These are phyloP conservation scores for Pterostichus niger DNA, from an alignment of 2,888 invertebrate genomes.

Conservation along the genomic window DNA sequence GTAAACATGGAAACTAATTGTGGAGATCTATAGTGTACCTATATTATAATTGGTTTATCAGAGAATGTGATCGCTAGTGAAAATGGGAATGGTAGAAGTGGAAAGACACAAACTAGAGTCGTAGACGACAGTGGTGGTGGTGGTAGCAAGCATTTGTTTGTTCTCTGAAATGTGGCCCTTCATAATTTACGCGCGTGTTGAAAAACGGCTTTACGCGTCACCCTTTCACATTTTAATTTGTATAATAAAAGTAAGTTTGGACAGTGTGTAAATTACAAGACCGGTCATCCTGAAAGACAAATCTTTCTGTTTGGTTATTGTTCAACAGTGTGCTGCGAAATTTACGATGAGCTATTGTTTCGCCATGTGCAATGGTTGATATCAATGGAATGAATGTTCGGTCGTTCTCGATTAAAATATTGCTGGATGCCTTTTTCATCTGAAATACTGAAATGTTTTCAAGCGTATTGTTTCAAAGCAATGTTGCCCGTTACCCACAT, in stretches of 20 bases:
- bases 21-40: no score
- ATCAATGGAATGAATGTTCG: conserved; percentile 42
- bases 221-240: conserved; percentile 61
- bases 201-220: conserved; percentile 55
- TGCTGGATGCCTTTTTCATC: conserved; percentile 14
- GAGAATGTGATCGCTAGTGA: no score
- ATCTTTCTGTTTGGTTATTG: conserved; percentile 61
- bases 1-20: no score
- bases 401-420: conserved; percentile 38
- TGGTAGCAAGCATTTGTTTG: conserved; percentile 15
- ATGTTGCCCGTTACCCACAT: neutral
- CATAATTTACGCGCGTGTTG: conserved; percentile 55
- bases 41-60: no score
- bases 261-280: conserved; percentile 50
- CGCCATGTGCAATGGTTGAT: conserved; percentile 40
- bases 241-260: conserved; percentile 60
- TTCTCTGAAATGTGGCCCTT: conserved; percentile 52
- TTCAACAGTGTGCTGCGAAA: conserved; percentile 32
- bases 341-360: conserved; percentile 46
- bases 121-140: neutral
- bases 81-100: neutral
- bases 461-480: conserved; percentile 30
- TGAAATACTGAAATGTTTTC: conserved; percentile 27
- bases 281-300: conserved; percentile 56
- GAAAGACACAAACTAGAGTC: neutral